Base-by-base conservation (phyloP, 1,140 invertebrate genomes). In the Laodelphax striatellus region DNA sequence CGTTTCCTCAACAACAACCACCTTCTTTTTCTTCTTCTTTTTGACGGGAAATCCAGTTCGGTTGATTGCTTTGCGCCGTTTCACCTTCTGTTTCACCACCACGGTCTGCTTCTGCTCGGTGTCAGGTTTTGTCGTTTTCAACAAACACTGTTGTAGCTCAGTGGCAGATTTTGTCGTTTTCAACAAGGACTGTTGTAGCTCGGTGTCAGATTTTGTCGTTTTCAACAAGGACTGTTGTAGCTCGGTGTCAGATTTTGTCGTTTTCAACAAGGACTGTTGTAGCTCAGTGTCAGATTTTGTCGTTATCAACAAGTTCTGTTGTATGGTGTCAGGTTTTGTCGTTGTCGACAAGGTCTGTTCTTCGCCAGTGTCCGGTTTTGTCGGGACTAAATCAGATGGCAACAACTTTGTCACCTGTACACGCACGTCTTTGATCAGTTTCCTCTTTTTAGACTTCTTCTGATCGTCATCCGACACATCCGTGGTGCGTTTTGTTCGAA, bases 11-110 rank as follows among this genome's bases (percentile, higher is more conserved):
- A 50, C 21, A 4, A 50, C 9, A 19, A 50, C 16, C 31, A 34
- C 64, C 70, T 85, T 88, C 67, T 88, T 88, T 69, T 91, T 92
- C 70, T 91, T 93, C 65, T 86, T 88, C 65, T 90, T 89, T 16
- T 88, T 75, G 16, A 82, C 87, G 0, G 90, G 90, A 72, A 93
- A 93, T 8, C 90, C 90, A 11, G 90, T 93, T 64, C 88, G 77
- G 70, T 93, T 94, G 6, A 84, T 78, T 72, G 90, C 85, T 54
- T 88, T 82, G 55, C 88, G 80, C 60, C 85, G 79, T 9, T 70
- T 86, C 16, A 69, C 65, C 44, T 71, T 70, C n/a, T 65, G 56
- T 31, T 67, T 67, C 50, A 53, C 34, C 24, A 6, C 2, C 24
- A 28, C 2, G 2, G 24, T n/a, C n/a, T n/a, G n/a, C n/a, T n/a